phyloP scores from a whole-genome alignment of 2,113 vertebrate genomes.

The Platysteira castanea region DNA sequence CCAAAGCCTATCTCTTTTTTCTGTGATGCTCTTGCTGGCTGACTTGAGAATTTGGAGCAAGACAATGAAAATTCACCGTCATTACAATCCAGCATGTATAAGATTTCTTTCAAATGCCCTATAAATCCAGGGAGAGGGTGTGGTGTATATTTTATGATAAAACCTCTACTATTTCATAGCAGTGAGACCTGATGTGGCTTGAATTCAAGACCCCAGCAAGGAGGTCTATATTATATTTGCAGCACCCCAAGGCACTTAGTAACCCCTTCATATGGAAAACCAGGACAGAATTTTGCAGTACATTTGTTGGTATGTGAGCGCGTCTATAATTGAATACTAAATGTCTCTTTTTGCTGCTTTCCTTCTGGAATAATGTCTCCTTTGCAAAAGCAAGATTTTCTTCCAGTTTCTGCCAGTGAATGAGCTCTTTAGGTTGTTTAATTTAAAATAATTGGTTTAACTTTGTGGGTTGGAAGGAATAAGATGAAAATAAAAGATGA shows the following conservation, averaged over 20 bases:
- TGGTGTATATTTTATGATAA: neutral
- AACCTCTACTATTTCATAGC: neutral
- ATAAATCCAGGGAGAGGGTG: neutral
- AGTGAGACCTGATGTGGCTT: neutral
- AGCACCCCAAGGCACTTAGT: neutral
- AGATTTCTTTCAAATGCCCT: neutral
- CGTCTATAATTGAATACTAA: neutral
- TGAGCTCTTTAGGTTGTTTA: neutral
- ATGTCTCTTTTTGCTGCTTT: neutral
- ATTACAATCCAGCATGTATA: neutral
- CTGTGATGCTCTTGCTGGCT: neutral
- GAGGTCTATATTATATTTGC: neutral
- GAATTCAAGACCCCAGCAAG: neutral
- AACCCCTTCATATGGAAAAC: neutral
- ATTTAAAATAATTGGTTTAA: constrained; percentile 16
- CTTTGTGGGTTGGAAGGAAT: neutral
- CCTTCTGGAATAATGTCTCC: neutral
- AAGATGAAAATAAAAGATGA: constrained; percentile 11
- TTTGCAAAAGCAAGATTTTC: neutral
- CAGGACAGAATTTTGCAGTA: neutral
- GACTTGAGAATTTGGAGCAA: neutral
- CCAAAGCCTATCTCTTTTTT: neutral
- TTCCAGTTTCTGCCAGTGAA: neutral
- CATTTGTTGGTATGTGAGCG: rapidly evolving
- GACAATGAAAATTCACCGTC: neutral